Conservation (phyloP, 2,888 invertebrate species). For the Cataglyphis altisquamis region DNA sequence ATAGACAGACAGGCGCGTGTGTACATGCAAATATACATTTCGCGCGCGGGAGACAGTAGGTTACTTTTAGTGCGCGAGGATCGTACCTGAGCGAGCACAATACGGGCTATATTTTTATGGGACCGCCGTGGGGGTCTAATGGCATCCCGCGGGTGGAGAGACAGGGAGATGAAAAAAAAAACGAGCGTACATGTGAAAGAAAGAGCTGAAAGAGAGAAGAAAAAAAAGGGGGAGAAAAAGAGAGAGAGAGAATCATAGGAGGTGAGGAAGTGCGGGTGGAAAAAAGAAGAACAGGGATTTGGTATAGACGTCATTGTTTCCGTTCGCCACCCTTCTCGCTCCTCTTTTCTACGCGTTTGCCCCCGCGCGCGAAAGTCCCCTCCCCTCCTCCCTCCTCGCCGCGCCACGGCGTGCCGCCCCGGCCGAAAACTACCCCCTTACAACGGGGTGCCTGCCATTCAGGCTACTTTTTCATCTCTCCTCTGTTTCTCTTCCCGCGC, state of each 20-base stretch:
- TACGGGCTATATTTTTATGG: constrained; percentile 83
- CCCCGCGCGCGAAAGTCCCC: constrained; percentile 65
- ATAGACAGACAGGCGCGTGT: background rate
- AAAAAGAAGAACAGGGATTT: constrained; percentile 81
- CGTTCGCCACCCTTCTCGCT: constrained; percentile 76
- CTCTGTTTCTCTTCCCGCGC: constrained; percentile 81
- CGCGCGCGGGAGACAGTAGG: constrained; percentile 62
- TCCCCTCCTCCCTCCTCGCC: constrained; percentile 7
- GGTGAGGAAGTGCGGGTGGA: constrained; percentile 41
- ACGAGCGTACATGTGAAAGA: background rate
- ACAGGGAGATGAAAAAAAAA: constrained; percentile 60
- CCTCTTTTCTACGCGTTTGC: constrained; percentile 58
- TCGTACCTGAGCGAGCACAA: constrained; percentile 78
- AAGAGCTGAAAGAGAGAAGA: background rate
- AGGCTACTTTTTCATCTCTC: constrained; percentile 85
- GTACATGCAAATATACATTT: constrained; percentile 52
- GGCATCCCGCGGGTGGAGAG: constrained; percentile 79
- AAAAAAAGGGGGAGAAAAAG: background rate
- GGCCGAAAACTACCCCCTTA: constrained; percentile 81
- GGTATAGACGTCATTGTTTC: constrained; percentile 85
- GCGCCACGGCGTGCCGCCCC: constrained; percentile 62
- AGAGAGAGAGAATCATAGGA: constrained; percentile 13
- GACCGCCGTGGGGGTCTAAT: constrained; percentile 82
- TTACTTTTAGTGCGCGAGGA: constrained; percentile 71
- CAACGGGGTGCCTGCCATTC: constrained; percentile 79